A percentile compares a stretch with the other conserved stretches of the same genome.
Conservation (phyloP, 1,140 invertebrate species). For the Panagrolaimus sp. region DNA sequence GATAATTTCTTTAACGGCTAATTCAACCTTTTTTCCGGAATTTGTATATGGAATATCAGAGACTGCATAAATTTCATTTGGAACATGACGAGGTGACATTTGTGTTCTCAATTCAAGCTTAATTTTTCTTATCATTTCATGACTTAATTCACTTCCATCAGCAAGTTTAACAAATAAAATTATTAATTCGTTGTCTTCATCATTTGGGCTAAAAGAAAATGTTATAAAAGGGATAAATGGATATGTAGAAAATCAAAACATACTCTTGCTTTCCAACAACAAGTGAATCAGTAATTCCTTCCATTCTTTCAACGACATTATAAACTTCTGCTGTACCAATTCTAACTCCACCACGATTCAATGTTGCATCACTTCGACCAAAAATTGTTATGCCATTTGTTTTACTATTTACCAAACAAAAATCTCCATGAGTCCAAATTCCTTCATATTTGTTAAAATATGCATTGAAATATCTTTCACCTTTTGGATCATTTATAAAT, state of each 20-base stretch:
- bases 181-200: slow-evolving; percentile 62
- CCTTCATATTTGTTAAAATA: slow-evolving; percentile 64
- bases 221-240: slow-evolving; percentile 14
- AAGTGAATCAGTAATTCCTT: slow-evolving; percentile 63
- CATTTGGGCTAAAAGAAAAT: slow-evolving; percentile 28
- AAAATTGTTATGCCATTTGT: slow-evolving; percentile 65
- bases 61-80: slow-evolving; percentile 61
- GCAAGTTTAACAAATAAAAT: slow-evolving; percentile 64
- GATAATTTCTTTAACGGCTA: slow-evolving; percentile 64
- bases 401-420: slow-evolving; percentile 61
- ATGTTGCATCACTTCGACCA: slow-evolving; percentile 64
- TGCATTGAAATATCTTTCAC: slow-evolving; percentile 63
- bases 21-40: slow-evolving; percentile 66
- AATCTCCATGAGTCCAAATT: slow-evolving; percentile 66
- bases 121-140: slow-evolving; percentile 59
- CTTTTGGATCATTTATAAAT: slow-evolving; percentile 65
- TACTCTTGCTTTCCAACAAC: slow-evolving; percentile 62
- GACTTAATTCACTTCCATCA: slow-evolving; percentile 56
- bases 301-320: slow-evolving; percentile 63
- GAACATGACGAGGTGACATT: slow-evolving; percentile 63
- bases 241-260: slow-evolving; percentile 6
- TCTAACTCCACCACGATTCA: slow-evolving; percentile 67
- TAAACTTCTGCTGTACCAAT: slow-evolving; percentile 68
- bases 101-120: slow-evolving; percentile 59
- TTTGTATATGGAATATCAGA: slow-evolving; percentile 65